Conservation (phyloP, 1,140 invertebrate genomes). For the Drosophila pseudoobscura region DNA sequence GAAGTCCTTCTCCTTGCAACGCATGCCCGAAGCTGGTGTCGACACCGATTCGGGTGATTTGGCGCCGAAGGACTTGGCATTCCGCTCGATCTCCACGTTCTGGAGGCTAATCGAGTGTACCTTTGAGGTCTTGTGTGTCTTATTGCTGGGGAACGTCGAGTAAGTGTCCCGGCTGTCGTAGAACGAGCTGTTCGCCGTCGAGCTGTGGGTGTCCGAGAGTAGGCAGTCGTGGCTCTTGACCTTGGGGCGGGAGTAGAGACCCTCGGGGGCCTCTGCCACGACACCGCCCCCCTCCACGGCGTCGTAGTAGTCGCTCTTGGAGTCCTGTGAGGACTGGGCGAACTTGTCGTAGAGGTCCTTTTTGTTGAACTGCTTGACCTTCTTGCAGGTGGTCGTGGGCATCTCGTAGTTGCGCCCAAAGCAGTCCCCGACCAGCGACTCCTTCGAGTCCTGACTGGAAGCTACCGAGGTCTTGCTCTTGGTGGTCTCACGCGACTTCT, state of each 20-base stretch:
- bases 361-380: slow-evolving; percentile 75
- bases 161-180: slow-evolving; percentile 87
- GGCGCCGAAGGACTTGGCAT: slow-evolving; percentile 83
- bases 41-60: slow-evolving; percentile 77
- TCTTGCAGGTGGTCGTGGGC: slow-evolving; percentile 82
- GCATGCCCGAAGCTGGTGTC: slow-evolving; percentile 65
- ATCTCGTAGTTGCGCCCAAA: slow-evolving; percentile 82
- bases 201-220: slow-evolving; percentile 84
- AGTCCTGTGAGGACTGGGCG: slow-evolving; percentile 87
- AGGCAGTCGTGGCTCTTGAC: slow-evolving; percentile 86
- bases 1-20: slow-evolving; percentile 72
- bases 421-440: slow-evolving; percentile 76
- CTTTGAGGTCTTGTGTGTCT: slow-evolving; percentile 85
- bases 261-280: slow-evolving; percentile 35
- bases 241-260: slow-evolving; percentile 63
- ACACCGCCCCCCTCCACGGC: slow-evolving; percentile 74
- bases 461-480: slow-evolving; percentile 86
- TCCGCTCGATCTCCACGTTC: slow-evolving; percentile 87
- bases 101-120: slow-evolving; percentile 87
- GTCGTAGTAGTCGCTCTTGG: slow-evolving; percentile 87
- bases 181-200: slow-evolving; percentile 85
- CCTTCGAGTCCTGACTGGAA: slow-evolving; percentile 88
- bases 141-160: slow-evolving; percentile 86
- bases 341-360: slow-evolving; percentile 83
- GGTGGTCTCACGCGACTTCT: slow-evolving; percentile 86